Evolutionary conservation across 2,797 vertebrate genomes (phyloP).

Genomic region (Trematomus bernacchii): DNA sequence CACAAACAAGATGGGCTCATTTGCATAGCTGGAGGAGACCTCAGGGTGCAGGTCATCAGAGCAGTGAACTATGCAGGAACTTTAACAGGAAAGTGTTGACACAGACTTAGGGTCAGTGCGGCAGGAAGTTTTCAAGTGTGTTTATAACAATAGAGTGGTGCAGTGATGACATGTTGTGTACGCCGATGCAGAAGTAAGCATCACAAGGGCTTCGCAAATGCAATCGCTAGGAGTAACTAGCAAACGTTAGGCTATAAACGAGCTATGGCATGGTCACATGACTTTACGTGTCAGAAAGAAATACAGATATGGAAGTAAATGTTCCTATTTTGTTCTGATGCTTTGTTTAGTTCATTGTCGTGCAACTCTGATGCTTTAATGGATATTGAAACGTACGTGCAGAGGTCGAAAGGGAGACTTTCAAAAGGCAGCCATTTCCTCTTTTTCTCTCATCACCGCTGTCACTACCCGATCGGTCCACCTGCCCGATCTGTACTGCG

Average conservation of each 20-base stretch:
- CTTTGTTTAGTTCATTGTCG: constrained; percentile 20
- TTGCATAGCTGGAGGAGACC: constrained; percentile 47
- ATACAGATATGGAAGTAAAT: neutral
- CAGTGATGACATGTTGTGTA: too few relatives aligned
- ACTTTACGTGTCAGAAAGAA: neutral
- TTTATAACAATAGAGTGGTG: neutral
- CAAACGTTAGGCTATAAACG: too few relatives aligned
- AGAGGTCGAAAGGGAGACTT: constrained; percentile 21
- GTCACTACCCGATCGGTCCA: too few relatives aligned
- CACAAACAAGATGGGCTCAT: constrained; percentile 55
- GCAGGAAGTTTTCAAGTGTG: neutral
- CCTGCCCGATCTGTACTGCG: too few relatives aligned
- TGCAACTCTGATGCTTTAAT: constrained; percentile 21
- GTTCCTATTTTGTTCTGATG: constrained; percentile 8
- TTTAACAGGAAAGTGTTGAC: neutral
- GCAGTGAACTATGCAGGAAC: constrained; percentile 17
- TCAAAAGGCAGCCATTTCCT: neutral
- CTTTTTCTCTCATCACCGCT: neutral
- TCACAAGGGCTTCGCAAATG: too few relatives aligned
- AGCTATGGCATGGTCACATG: too few relatives aligned
- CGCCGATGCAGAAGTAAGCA: too few relatives aligned
- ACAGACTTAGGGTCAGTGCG: neutral
- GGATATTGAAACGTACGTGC: constrained; percentile 1
- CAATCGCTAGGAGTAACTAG: too few relatives aligned
- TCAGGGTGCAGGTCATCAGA: constrained; percentile 35